These are phyloP conservation scores for Diloba caeruleocephala DNA, from an alignment of 2,888 invertebrate species.

Conservation along the genomic window DNA sequence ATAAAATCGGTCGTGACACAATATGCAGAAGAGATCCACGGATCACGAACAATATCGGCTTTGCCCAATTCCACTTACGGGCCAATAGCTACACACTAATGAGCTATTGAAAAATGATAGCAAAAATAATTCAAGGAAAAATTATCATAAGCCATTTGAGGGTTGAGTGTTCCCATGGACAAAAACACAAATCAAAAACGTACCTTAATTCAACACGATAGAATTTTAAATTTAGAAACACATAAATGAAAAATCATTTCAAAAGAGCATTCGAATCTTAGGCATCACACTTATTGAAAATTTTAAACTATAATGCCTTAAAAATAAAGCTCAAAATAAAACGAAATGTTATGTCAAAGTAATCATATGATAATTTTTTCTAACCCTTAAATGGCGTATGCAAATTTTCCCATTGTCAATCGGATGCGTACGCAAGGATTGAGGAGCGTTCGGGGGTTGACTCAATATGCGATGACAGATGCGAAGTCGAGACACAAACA, in stretches of 20 bases:
- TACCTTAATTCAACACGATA: slow-evolving; percentile 20
- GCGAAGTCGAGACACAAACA: slow-evolving; percentile 72
- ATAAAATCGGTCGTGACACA: slow-evolving; percentile 85
- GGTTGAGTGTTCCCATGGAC: slow-evolving; percentile 75
- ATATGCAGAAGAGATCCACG: slow-evolving; percentile 72
- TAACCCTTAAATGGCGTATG: slow-evolving; percentile 85
- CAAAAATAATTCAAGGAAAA: slow-evolving; percentile 82
- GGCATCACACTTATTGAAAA: slow-evolving; percentile 23
- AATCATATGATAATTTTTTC: slow-evolving; percentile 72
- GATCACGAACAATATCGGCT: slow-evolving; percentile 66
- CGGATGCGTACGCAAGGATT: slow-evolving; percentile 62
- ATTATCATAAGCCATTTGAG: slow-evolving; percentile 85
- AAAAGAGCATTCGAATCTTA: slow-evolving; percentile 68
- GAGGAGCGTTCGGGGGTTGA: slow-evolving; percentile 69
- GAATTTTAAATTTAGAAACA: slow-evolving; percentile 11
- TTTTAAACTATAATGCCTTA: slow-evolving; percentile 28
- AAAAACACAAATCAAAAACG: slow-evolving; percentile 25
- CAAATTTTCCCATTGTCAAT: slow-evolving; percentile 74
- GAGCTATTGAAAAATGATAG: slow-evolving; percentile 89
- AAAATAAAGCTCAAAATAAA: slow-evolving; percentile 49
- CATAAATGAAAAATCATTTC: slow-evolving; percentile 37
- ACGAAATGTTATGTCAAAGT: slow-evolving; percentile 36
- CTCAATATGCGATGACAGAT: slow-evolving; percentile 86
- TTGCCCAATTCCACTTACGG: slow-evolving; percentile 79
- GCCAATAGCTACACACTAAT: slow-evolving; percentile 80